Conservation (phyloP, 2,888 invertebrate genomes). For the Pterostichus madidus region DNA sequence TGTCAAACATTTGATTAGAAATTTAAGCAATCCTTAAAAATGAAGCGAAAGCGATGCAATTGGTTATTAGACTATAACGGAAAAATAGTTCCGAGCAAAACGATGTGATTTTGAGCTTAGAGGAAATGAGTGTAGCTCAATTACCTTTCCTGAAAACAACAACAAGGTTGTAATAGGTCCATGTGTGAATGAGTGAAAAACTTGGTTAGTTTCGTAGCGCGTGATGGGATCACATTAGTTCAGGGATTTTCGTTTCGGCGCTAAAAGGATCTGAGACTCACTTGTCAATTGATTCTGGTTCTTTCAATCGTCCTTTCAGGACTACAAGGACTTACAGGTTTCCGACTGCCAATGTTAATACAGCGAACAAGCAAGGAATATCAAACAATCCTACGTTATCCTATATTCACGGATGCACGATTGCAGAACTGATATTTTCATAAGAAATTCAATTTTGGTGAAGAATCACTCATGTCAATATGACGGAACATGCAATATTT, state of each 20-base stretch:
- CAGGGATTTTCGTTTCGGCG: constrained; percentile 37
- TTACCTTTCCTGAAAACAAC: too few relatives aligned
- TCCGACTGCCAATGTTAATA: constrained; percentile 25
- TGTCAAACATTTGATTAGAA: too few relatives aligned
- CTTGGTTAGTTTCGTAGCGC: constrained; percentile 19
- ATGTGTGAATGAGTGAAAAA: constrained; percentile 14
- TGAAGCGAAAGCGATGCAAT: too few relatives aligned
- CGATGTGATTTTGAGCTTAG: too few relatives aligned
- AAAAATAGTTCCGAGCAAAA: too few relatives aligned
- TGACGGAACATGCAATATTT: constrained; percentile 45
- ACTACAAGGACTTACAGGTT: constrained; percentile 38
- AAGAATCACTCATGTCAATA: constrained; percentile 32
- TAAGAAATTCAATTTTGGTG: constrained; percentile 35
- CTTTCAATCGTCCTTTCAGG: constrained; percentile 37
- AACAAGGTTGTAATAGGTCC: too few relatives aligned
- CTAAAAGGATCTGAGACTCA: constrained; percentile 33
- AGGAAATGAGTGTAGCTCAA: too few relatives aligned
- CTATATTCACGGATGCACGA: constrained; percentile 13
- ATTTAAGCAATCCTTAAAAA: too few relatives aligned
- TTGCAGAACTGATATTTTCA: constrained; percentile 12
- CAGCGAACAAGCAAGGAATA: not conserved
- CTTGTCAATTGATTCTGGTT: constrained; percentile 40
- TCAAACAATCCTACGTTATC: constrained; percentile 15
- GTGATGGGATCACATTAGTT: constrained; percentile 41
- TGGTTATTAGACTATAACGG: too few relatives aligned